These are phyloP conservation scores for Sinonovacula constricta DNA, from an alignment of 1,140 invertebrate species.

Conservation along the genomic window DNA sequence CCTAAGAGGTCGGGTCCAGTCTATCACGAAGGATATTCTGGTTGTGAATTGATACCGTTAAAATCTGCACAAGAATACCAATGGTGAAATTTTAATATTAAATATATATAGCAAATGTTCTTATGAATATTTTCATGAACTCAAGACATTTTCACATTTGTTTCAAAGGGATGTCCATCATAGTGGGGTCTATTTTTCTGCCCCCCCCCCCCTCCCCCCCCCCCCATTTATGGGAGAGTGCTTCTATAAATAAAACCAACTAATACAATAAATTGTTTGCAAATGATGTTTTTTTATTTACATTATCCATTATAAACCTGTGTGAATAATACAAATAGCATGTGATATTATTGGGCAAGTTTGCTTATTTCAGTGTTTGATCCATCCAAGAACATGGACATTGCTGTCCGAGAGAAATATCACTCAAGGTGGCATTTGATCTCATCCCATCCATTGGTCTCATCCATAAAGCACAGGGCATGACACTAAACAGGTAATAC, in stretches of 20 bases:
- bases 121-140: neutral
- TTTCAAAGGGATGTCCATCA: neutral
- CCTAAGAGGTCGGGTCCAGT: neutral
- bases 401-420: constrained; percentile 23
- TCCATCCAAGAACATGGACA: neutral
- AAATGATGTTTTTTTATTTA: neutral
- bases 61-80: neutral
- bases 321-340: neutral
- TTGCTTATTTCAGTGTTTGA: constrained; percentile 22
- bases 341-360: neutral
- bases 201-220: too few species aligned
- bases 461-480: constrained; percentile 26
- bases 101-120: neutral
- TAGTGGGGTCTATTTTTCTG: neutral
- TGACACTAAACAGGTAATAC: constrained; percentile 13
- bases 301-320: neutral
- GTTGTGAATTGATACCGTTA: neutral
- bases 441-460: too few species aligned
- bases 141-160: neutral
- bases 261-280: neutral
- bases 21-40: neutral
- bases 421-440: constrained; percentile 4
- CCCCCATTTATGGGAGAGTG: too few species aligned
- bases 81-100: constrained; percentile 4
- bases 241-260: neutral